phyloP scores from a whole-genome alignment of 2,113 vertebrate species.

The Carassius auratus region DNA sequence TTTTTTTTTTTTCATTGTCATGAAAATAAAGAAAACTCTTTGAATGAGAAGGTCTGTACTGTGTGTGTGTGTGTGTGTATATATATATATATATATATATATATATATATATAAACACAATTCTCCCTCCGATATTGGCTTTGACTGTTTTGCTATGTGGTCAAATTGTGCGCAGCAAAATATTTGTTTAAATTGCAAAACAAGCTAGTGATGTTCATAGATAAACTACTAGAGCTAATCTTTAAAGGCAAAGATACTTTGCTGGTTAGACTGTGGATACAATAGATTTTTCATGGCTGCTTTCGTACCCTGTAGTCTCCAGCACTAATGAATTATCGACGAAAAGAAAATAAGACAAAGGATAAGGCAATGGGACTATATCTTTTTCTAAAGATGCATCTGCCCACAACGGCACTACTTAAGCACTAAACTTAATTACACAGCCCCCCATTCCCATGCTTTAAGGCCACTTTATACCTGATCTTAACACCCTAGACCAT shows the following conservation, averaged over 20 bases:
- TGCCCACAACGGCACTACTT: constrained; percentile 18
- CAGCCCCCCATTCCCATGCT: neutral
- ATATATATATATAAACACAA: too few species aligned
- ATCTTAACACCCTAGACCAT: constrained; percentile 4
- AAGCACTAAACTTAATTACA: constrained; percentile 30
- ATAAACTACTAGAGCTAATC: constrained; percentile 37
- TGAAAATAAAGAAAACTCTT: too few species aligned
- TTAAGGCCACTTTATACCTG: neutral
- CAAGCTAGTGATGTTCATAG: constrained; percentile 3
- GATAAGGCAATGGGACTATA: constrained; percentile 49
- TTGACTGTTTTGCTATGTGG: too few species aligned
- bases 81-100: too few species aligned
- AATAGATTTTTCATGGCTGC: constrained; percentile 42
- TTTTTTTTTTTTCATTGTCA: too few species aligned
- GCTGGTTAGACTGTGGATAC: constrained; percentile 46
- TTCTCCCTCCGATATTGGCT: neutral
- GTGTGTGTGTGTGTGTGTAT: too few species aligned
- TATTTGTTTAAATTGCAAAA: constrained; percentile 6
- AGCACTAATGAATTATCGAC: constrained; percentile 58
- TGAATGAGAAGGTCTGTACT: too few species aligned
- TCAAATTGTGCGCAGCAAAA: neutral
- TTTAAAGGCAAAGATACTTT: constrained; percentile 38
- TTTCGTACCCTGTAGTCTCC: constrained; percentile 38
- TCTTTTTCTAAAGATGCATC: constrained; percentile 43
- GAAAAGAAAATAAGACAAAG: constrained; percentile 44